Conservation (phyloP, 2,113 vertebrate genomes). For the Formicarius rufipectus region DNA sequence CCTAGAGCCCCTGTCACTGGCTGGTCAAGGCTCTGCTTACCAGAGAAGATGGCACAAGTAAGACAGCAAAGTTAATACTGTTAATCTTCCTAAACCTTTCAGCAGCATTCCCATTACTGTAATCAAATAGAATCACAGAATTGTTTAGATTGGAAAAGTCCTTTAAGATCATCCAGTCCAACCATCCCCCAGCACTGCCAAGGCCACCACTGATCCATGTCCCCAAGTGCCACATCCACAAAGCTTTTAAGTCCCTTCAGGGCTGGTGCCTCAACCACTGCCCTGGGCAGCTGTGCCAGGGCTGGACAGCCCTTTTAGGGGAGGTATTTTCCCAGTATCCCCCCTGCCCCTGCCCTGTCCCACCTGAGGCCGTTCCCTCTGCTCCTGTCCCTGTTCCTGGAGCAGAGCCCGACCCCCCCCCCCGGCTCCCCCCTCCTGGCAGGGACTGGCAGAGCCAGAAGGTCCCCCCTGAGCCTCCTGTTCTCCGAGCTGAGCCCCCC, state of each 20-base stretch:
- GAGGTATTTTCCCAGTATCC: background rate
- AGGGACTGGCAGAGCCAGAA: background rate
- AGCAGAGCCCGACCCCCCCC: background rate
- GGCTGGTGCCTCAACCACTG: background rate
- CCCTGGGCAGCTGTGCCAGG: background rate
- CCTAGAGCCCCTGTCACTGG: background rate
- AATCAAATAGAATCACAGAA: background rate
- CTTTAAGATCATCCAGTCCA: background rate
- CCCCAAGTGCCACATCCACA: background rate
- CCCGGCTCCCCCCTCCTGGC: background rate
- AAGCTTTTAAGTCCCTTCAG: background rate
- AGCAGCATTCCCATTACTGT: constrained; percentile 49
- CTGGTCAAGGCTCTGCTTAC: background rate
- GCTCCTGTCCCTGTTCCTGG: background rate
- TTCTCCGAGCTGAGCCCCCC: background rate
- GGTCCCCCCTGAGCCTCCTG: background rate
- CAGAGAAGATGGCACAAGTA: background rate
- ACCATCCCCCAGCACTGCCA: background rate
- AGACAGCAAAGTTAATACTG: background rate
- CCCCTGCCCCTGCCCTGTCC: background rate
- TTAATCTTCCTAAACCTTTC: constrained; percentile 40
- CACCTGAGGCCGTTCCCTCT: background rate
- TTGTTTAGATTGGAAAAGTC: background rate
- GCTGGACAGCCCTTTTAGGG: background rate
- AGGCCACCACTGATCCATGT: background rate